Evolutionary conservation across 2,888 invertebrate species (phyloP).

Genomic region (Megastigmus dorsalis): DNA sequence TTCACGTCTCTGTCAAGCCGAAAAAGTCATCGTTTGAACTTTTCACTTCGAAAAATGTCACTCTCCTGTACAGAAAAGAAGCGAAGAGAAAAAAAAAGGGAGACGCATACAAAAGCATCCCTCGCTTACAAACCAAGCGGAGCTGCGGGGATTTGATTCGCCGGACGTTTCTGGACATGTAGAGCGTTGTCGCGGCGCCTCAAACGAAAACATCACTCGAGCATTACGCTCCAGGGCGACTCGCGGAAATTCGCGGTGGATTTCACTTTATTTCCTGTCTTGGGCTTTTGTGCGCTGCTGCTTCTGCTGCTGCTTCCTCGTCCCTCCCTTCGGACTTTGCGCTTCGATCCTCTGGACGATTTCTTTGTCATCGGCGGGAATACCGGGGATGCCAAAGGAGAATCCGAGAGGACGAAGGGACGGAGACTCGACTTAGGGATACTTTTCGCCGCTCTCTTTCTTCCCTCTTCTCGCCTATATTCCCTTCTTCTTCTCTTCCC

Average conservation of each 20-base stretch:
- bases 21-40: conserved; percentile 19
- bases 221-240: too few species aligned
- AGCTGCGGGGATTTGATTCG: conserved; percentile 47
- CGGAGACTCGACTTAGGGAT: conserved; percentile 20
- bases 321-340: conserved; percentile 15
- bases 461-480: neutral
- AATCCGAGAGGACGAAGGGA: neutral
- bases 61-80: neutral
- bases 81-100: neutral
- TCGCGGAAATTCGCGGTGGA: conserved; percentile 58
- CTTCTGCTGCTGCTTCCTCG: too few species aligned
- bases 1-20: neutral
- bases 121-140: neutral
- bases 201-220: conserved; percentile 60
- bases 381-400: neutral
- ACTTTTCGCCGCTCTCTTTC: conserved; percentile 22
- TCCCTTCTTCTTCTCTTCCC: neutral
- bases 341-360: neutral
- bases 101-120: conserved; percentile 32
- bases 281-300: conserved; percentile 59
- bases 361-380: conserved; percentile 38
- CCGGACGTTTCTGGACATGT: conserved; percentile 11
- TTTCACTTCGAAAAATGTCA: neutral
- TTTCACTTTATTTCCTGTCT: conserved; percentile 66
- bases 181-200: neutral